Evolutionary conservation across 1,140 invertebrate genomes (phyloP), one percentile per base, ranked within the genome.

Genomic region (Pogonomyrmex californicus): DNA sequence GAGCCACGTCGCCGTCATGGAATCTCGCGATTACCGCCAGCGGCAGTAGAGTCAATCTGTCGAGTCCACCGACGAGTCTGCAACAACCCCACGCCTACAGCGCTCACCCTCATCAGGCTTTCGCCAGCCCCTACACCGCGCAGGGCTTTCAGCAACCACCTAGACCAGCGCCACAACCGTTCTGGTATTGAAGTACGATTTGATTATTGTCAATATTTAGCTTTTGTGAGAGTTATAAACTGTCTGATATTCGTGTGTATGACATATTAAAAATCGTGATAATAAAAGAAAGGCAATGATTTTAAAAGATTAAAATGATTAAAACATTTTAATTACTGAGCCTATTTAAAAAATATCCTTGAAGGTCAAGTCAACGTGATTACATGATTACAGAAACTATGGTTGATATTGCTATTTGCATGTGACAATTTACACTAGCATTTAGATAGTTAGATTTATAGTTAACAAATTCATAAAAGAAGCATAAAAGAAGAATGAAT

Each of bases 61-160:
- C 92, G 0, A 94, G 90, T 86, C 91, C 89, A 2, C 89, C 95
- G 0, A 71, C 93, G 0, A 91, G 83, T 23, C 49, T 93, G 1
- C 92, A 93, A 49, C 94, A 94, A 41, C 54, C 88, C 9, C 92
- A 91, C 7, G 56, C 91, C 0, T 92, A 89, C 14, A 63, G 79
- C 14, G 44, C 90, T 41, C 94, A 94, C 77, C 79, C 92, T 10
- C 95, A 95, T 86, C 94, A 95, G 76, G 63, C 91, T 0, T 95
- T 95, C 12, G 77, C 92, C 9, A 92, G 91, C 60, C 94, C 94
- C 86, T 95, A 95, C 33, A 23, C 88, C 0, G 86, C 85, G 9
- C 94, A 94, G 23, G 90, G 93, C n/a, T 94, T 94, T 63, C 94
- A 95, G 49, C 95, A 95, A 81, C 91, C 93, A 10, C 51, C 92